Base-by-base conservation (phyloP, 2,888 invertebrate genomes). In the Geotrupes spiniger region DNA sequence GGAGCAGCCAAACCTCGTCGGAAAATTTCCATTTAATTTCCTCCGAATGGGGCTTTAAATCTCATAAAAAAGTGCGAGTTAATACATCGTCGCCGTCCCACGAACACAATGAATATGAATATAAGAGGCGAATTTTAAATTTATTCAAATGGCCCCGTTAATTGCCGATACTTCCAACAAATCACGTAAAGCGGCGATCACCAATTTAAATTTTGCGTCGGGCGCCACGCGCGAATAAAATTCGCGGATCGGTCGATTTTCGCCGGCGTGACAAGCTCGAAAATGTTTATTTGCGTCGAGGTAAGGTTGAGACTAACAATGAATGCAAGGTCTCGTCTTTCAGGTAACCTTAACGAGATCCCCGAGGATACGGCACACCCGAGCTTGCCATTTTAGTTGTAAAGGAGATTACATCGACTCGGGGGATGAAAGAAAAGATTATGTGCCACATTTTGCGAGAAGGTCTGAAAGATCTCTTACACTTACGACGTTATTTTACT, bases 271-370 rank as follows among this genome's bases (percentile, higher is more conserved):
- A 29, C 36, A 29, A 25, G 47, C 47, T 47, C 42, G 41, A 47
- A 47, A 47, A 47, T 47, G 47, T 47, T 42, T 47, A 42, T 47
- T 47, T 47, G 47, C 27, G 36, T 17, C 12, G n/a, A 36, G 21
- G 28, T 16, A 25, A 21, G 14, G 36, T 15, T 39, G 29, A 42
- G 48, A 48, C 48, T 43, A 31, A 48, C 48, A 48, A 48, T 43
- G 48, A 48, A 48, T 48, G 37, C 48, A 48, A 42, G 48, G 48
- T 48, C 48, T 48, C 48, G 42, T 37, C 48, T 48, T 48, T 48
- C 48, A 48, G 42, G 48, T 48, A 43, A 40, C 42, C 48, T 48
- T 48, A 48, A 48, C 48, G 48, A 48, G 48, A 42, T 48, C 48
- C 48, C 48, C 21, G 48, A 48, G 48, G 48, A 48, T 48, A 48